These are phyloP conservation scores for Tetramorium bicarinatum DNA, from an alignment of 2,888 invertebrate genomes.

Conservation along the genomic window DNA sequence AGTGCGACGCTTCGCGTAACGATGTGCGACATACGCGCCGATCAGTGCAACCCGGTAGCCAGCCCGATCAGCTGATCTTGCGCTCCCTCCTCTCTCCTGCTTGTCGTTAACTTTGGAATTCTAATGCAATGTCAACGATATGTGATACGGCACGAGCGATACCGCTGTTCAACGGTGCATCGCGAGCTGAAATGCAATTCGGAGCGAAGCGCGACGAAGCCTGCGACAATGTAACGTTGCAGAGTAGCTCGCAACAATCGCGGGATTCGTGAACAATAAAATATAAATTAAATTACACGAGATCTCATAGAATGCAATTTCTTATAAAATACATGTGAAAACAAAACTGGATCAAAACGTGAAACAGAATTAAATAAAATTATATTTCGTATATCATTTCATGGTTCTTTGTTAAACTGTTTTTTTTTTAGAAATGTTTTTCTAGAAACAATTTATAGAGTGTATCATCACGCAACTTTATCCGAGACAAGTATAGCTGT, in stretches of 20 bases:
- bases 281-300: neutral
- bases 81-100: conserved; percentile 9
- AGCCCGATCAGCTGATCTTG: conserved; percentile 39
- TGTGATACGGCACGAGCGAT: conserved; percentile 17
- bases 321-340: neutral
- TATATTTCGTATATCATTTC: neutral
- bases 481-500: neutral
- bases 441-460: neutral
- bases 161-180: conserved; percentile 39
- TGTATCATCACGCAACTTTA: neutral
- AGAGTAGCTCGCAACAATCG: neutral
- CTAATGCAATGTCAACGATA: conserved; percentile 41
- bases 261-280: neutral
- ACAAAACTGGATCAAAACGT: neutral
- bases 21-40: conserved; percentile 19
- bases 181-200: conserved; percentile 18
- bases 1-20: conserved; percentile 59
- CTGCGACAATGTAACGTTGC: neutral
- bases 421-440: neutral
- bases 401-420: neutral
- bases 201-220: conserved; percentile 1
- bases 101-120: conserved; percentile 51
- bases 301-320: neutral
- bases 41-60: conserved; percentile 26
- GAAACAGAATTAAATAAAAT: neutral